Conservation (phyloP, 2,113 vertebrate species). For the Cebus imitator region DNA sequence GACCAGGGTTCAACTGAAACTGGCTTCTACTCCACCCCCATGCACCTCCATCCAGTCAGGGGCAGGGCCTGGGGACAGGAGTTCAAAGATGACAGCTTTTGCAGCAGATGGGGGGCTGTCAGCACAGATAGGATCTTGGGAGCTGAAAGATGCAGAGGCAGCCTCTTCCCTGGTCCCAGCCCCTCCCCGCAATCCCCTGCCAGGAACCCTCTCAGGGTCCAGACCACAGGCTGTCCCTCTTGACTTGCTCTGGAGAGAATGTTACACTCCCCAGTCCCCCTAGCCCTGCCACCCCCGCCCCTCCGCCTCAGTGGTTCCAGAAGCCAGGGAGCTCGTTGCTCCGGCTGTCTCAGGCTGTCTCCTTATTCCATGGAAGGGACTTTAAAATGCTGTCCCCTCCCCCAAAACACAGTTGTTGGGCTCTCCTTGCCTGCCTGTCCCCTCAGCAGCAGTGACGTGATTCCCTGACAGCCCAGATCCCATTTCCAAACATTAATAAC, state of each 20-base stretch:
- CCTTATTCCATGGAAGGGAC: not conserved
- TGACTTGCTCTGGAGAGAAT: not conserved
- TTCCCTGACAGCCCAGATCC: slow-evolving; percentile 57
- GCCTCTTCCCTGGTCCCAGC: not conserved
- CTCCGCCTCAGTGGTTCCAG: not conserved
- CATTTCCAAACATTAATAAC: slow-evolving; percentile 74
- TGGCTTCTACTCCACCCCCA: not conserved
- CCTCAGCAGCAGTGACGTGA: slow-evolving; percentile 29
- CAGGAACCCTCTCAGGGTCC: not conserved
- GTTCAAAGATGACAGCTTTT: not conserved
- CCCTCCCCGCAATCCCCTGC: not conserved
- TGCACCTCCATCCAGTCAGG: not conserved
- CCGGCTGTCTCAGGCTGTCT: not conserved
- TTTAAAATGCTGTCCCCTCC: not conserved
- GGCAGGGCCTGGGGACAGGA: not conserved
- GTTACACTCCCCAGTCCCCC: not conserved
- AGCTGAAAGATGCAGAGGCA: not conserved
- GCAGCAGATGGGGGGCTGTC: not conserved
- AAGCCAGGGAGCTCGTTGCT: not conserved
- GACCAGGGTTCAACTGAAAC: too few species aligned
- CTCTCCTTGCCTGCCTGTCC: slow-evolving; percentile 6
- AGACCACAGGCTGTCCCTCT: not conserved
- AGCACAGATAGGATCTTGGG: not conserved
- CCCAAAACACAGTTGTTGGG: not conserved
- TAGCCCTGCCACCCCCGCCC: not conserved